These are phyloP conservation scores for Tichodroma muraria DNA, from an alignment of 2,113 vertebrate species.

Conservation along the genomic window DNA sequence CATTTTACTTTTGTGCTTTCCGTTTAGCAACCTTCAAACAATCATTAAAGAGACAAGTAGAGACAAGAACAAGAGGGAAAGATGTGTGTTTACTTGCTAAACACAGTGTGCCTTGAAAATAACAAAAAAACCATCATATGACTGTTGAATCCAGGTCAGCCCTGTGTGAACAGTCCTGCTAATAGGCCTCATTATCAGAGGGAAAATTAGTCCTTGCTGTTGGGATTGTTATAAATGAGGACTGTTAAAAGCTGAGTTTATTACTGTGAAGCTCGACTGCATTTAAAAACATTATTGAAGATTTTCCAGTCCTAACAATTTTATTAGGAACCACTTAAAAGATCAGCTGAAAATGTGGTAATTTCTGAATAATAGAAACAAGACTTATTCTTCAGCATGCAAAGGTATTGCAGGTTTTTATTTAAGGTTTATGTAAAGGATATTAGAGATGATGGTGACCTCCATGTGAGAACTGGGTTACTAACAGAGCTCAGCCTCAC, in stretches of 20 bases:
- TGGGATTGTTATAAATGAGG: slow-evolving; percentile 28
- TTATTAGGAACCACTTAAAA: slow-evolving; percentile 41
- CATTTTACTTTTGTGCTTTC: slow-evolving; percentile 2
- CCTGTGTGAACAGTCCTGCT: slow-evolving; percentile 23
- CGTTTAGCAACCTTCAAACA: slow-evolving; percentile 1
- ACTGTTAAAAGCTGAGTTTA: slow-evolving; percentile 24
- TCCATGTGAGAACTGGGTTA: not conserved
- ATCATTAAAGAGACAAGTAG: not conserved
- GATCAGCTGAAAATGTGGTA: slow-evolving; percentile 28
- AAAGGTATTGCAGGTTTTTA: slow-evolving; percentile 22
- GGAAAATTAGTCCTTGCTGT: slow-evolving; percentile 40
- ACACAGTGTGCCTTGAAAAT: not conserved
- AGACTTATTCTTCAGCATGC: not conserved
- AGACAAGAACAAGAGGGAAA: slow-evolving; percentile 20
- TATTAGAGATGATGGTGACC: not conserved
- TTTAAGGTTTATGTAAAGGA: slow-evolving; percentile 14
- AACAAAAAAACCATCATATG: not conserved
- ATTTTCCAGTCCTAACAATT: slow-evolving; percentile 52
- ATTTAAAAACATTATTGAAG: slow-evolving; percentile 26
- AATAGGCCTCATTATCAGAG: slow-evolving; percentile 37
- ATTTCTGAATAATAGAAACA: slow-evolving; percentile 6
- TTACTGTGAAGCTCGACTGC: slow-evolving; percentile 1
- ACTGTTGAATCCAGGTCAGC: slow-evolving; percentile 40
- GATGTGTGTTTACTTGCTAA: not conserved
- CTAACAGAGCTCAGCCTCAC: not conserved